Evolutionary conservation across 2,888 invertebrate species (phyloP).

Genomic region (Lordiphosa andalusiaca): DNA sequence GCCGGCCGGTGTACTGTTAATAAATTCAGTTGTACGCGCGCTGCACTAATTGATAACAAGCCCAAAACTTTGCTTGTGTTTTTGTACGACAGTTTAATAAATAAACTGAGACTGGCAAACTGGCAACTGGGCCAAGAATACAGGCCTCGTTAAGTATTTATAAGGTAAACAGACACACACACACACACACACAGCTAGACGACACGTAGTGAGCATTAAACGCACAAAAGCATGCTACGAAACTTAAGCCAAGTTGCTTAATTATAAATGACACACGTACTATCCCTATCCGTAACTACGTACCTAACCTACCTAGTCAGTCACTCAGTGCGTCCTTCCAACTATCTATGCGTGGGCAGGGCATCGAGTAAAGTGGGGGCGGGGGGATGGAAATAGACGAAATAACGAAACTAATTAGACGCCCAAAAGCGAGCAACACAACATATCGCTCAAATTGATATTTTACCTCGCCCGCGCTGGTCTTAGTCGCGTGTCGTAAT

Average conservation of each 20-base stretch:
- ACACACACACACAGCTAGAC: slow-evolving; percentile 12
- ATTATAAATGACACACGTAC: slow-evolving; percentile 76
- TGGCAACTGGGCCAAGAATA: slow-evolving; percentile 19
- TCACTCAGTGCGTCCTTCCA: slow-evolving; percentile 14
- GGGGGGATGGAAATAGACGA: slow-evolving; percentile 24
- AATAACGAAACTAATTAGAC: slow-evolving; percentile 76
- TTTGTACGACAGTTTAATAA: slow-evolving; percentile 66
- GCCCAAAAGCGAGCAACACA: slow-evolving; percentile 56
- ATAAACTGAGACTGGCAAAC: slow-evolving; percentile 54
- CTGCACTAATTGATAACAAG: slow-evolving; percentile 72
- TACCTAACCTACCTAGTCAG: slow-evolving; percentile 20
- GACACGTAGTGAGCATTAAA: slow-evolving; percentile 63
- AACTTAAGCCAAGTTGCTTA: slow-evolving; percentile 66
- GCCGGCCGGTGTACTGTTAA: slow-evolving; percentile 43
- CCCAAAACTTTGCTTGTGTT: slow-evolving; percentile 41
- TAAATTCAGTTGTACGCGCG: slow-evolving; percentile 56
- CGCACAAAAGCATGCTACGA: slow-evolving; percentile 60
- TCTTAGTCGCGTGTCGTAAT: slow-evolving; percentile 37
- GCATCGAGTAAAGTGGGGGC: slow-evolving; percentile 10
- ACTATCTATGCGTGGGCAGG: slow-evolving; percentile 64
- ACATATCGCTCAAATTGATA: slow-evolving; percentile 69
- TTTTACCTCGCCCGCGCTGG: slow-evolving; percentile 42
- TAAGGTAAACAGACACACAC: slow-evolving; percentile 54
- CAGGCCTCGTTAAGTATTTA: slow-evolving; percentile 70
- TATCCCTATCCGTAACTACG: slow-evolving; percentile 13